Percentiles rank a stretch among this genome's conserved stretches.
Conservation (phyloP, 2,797 vertebrate genomes). For the Picus viridis region DNA sequence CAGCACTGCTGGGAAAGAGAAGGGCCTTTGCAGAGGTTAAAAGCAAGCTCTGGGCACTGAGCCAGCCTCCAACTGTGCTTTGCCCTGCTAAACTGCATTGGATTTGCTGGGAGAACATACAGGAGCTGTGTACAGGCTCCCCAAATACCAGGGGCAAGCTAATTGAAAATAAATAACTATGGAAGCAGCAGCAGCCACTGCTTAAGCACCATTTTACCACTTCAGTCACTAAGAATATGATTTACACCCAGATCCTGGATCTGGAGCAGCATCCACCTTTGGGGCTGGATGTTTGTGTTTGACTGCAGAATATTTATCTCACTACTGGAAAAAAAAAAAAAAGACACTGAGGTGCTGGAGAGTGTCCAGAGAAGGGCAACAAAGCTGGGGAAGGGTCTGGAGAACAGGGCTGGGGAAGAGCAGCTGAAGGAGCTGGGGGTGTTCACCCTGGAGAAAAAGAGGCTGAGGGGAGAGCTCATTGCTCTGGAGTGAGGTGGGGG, state of each 20-base stretch:
- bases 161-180: neutral
- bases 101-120: neutral
- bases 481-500: too few relatives aligned
- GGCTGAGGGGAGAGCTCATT: too few relatives aligned
- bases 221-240: neutral
- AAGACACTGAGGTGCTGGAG: neutral
- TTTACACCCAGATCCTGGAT: neutral
- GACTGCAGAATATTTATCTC: neutral
- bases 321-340: neutral
- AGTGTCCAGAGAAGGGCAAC: too few relatives aligned
- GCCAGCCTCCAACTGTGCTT: conserved; percentile 32
- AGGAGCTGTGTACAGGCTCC: neutral
- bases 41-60: conserved; percentile 37
- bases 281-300: neutral
- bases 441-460: too few relatives aligned
- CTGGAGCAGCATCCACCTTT: neutral
- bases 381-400: too few relatives aligned
- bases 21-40: conserved; percentile 26
- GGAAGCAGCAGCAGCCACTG: neutral
- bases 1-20: neutral
- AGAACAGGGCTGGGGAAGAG: too few relatives aligned
- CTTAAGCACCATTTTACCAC: neutral
- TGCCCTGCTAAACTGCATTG: conserved; percentile 30
- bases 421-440: too few relatives aligned
- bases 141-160: conserved; percentile 12